Evolutionary conservation across 2,797 vertebrate genomes (phyloP).

Genomic region (Buceros bicornis): DNA sequence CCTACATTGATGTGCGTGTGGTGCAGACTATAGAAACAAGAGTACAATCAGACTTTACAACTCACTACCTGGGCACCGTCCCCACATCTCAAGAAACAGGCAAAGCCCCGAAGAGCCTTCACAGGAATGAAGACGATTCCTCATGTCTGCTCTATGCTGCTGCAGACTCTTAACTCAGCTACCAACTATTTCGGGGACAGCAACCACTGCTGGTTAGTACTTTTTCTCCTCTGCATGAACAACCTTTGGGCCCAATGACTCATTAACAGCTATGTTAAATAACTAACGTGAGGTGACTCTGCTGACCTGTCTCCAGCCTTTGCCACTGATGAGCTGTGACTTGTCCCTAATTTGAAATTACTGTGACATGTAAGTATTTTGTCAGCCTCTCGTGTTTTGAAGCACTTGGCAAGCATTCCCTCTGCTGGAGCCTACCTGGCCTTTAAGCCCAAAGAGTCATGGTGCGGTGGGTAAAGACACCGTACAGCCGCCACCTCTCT

Average conservation of each 20-base stretch:
- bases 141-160: background rate
- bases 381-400: background rate
- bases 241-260: background rate
- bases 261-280: background rate
- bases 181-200: background rate
- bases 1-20: rapidly evolving
- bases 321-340: background rate
- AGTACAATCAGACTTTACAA: background rate
- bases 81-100: background rate
- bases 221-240: background rate
- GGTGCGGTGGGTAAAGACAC: rapidly evolving
- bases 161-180: background rate
- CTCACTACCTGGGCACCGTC: background rate
- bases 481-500: background rate
- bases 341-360: background rate
- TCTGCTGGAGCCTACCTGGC: background rate
- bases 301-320: background rate
- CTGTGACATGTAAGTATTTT: background rate
- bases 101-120: background rate
- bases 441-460: background rate
- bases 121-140: background rate
- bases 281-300: background rate
- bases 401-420: background rate
- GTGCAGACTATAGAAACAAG: background rate
- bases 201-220: background rate